Base-by-base conservation (phyloP, 2,797 vertebrate species). In the Bradypus variegatus region DNA sequence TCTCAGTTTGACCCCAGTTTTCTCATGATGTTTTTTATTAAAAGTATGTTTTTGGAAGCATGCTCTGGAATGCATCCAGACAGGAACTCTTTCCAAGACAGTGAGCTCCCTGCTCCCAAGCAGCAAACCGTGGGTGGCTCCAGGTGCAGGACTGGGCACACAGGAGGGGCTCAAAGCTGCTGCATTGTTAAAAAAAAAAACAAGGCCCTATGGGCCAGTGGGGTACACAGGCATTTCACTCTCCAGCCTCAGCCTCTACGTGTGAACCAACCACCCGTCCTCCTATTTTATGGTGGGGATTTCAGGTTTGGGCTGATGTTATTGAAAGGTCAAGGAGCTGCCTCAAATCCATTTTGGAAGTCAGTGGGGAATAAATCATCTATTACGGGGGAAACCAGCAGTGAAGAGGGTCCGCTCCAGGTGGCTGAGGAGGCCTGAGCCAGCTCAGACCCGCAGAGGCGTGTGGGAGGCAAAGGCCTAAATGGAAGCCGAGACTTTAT, bases 331-430 rank as follows among this genome's bases (percentile, higher is more conserved):
- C 90, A 89, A 48, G 91, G 92, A 89, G 81, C 48, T 69, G 91
- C 77, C 92, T 89, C 93, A 41, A 85, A 84, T 75, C 81, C 91
- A 75, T 73, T 92, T 58, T 78, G 92, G 91, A 91, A 88, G 91
- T 45, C 78, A 18, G 75, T 25, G 60, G 89, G 78, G 87, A 79
- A 53, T 72, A 78, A 89, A 86, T 80, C 60, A 48, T 55, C 77
- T 64, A 29, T 88, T 73, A 82, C 0, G 0, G 78, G 33, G 93
- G 64, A 85, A 67, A 25, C 53, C 36, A 25, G 27, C 45, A 3
- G 72, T 0, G 13, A 70, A 81, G 67, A n/a, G 38, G 38, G 33
- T n/a, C 75, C 2, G 41, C 53, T 88, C 38, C 85, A 7, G 53
- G 70, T 10, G 31, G 29, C 33, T 10, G 15, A 19, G 72, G 75